Percentiles rank a stretch among this genome's conserved stretches.
These are phyloP conservation scores for Antigone vipio DNA, from an alignment of 2,113 vertebrate genomes.

Conservation along the genomic window DNA sequence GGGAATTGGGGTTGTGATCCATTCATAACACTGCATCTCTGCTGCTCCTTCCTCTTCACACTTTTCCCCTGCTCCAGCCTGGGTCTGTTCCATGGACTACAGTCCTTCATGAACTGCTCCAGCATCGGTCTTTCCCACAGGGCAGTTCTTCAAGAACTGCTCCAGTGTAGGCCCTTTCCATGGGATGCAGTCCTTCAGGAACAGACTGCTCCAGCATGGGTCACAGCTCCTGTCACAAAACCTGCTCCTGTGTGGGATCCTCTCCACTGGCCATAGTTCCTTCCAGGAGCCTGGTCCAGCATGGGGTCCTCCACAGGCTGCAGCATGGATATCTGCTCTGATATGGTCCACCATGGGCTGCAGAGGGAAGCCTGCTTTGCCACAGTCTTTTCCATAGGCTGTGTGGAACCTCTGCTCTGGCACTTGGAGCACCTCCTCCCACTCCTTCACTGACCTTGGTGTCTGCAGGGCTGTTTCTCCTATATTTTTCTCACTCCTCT, in stretches of 20 bases:
- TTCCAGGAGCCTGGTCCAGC: neutral
- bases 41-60: neutral
- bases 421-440: neutral
- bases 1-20: neutral
- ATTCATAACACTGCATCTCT: neutral
- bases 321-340: neutral
- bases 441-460: neutral
- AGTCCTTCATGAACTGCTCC: neutral
- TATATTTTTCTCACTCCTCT: neutral
- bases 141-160: neutral
- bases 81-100: neutral
- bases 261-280: neutral
- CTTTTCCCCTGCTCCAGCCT: neutral
- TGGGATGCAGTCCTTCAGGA: neutral
- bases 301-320: neutral
- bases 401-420: neutral
- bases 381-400: neutral
- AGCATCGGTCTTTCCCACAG: neutral
- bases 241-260: neutral
- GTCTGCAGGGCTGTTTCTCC: neutral
- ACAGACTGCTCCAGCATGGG: neutral
- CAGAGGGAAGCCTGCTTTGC: neutral
- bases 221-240: neutral
- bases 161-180: neutral
- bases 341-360: neutral